Evolutionary conservation across 2,797 vertebrate species (phyloP).

Genomic region (Brotula barbata): DNA sequence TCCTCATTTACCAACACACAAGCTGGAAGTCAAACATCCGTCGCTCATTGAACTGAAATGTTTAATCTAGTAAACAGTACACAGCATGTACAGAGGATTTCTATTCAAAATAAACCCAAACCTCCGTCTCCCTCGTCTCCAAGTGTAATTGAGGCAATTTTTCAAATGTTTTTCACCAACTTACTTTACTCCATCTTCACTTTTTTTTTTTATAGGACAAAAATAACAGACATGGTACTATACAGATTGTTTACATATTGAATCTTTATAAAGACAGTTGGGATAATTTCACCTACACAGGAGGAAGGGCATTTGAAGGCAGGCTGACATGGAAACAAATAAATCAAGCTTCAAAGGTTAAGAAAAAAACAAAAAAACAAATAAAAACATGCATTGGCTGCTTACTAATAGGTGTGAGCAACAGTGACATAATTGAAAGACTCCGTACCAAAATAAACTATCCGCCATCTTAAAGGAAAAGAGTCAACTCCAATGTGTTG

Average conservation of each 20-base stretch:
- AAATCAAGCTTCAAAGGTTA: slow-evolving; percentile 40
- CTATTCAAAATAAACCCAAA: slow-evolving; percentile 77
- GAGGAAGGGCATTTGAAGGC: slow-evolving; percentile 56
- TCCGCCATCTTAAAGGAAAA: slow-evolving; percentile 5
- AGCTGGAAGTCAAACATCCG: too few species aligned
- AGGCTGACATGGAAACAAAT: slow-evolving; percentile 27
- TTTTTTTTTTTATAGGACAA: slow-evolving; percentile 73
- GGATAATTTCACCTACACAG: slow-evolving; percentile 60
- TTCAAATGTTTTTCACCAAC: slow-evolving; percentile 61
- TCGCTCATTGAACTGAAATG: slow-evolving; percentile 65
- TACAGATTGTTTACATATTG: slow-evolving; percentile 75
- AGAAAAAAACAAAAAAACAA: slow-evolving; percentile 6
- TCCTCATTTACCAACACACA: too few species aligned
- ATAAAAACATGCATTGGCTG: slow-evolving; percentile 19
- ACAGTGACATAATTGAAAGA: slow-evolving; percentile 15
- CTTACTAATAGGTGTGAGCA: slow-evolving; percentile 23
- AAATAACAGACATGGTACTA: slow-evolving; percentile 76
- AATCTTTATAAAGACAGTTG: slow-evolving; percentile 67
- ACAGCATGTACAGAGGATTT: slow-evolving; percentile 77
- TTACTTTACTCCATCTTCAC: slow-evolving; percentile 49
- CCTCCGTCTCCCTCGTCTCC: slow-evolving; percentile 52
- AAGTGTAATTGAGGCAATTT: slow-evolving; percentile 53
- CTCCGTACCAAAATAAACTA: slow-evolving; percentile 27
- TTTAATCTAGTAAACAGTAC: slow-evolving; percentile 85
- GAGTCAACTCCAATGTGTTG: slow-evolving; percentile 20